Conservation (phyloP, 2,797 vertebrate species). For the Botia almorhae region DNA sequence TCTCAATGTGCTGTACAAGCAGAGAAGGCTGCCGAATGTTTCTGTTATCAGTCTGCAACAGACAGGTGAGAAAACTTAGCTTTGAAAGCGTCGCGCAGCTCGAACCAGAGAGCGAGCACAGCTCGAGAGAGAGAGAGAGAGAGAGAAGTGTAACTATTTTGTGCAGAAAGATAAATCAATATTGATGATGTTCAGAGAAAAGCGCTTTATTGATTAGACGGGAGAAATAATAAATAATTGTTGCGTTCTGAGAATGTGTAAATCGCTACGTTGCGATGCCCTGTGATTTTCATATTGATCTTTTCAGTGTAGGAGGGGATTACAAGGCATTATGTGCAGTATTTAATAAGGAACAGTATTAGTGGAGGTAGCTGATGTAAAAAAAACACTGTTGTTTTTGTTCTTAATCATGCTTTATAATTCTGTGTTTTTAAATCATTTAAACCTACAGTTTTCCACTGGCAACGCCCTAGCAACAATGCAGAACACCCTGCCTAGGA, state of each 20-base stretch:
- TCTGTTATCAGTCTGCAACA: constrained; percentile 3
- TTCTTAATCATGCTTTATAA: too few species aligned
- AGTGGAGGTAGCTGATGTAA: not conserved
- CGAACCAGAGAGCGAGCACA: not conserved
- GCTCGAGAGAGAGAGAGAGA: not conserved
- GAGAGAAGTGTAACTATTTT: constrained; percentile 21
- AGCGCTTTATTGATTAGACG: constrained; percentile 27
- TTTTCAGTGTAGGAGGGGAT: not conserved
- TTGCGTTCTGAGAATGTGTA: not conserved
- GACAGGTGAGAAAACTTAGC: not conserved
- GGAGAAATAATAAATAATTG: constrained; percentile 25
- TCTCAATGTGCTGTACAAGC: not conserved
- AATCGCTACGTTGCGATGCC: constrained; percentile 20
- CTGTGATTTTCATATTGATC: constrained; percentile 38
- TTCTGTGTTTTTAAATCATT: too few species aligned
- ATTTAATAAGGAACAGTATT: not conserved
- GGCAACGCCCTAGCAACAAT: not conserved
- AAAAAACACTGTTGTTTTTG: too few species aligned
- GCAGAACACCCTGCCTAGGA: too few species aligned
- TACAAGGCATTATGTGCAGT: not conserved
- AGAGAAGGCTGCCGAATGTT: not conserved
- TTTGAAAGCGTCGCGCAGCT: not conserved
- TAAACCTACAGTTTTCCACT: too few species aligned
- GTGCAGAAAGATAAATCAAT: constrained; percentile 17
- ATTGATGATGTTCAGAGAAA: constrained; percentile 5